Evolutionary conservation across 2,888 invertebrate species (phyloP), one percentile per base, ranked within the genome.

Genomic region (Phyllotreta striolata): DNA sequence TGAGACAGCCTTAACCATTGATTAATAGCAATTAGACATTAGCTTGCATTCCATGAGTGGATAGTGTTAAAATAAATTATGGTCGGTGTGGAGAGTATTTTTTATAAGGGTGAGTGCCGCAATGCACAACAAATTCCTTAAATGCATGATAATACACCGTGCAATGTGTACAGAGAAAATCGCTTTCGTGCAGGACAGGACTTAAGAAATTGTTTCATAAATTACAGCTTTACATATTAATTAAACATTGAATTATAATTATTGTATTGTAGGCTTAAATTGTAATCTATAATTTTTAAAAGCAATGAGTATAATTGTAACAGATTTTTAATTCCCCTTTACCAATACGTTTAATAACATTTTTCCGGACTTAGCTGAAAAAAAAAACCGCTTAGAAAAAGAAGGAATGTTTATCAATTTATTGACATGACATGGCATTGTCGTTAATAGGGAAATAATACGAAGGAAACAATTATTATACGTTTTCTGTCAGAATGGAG

Each of bases 11-110:
- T 76, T 73, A 78, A 74, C 79, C 79, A 73, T 76, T 80, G 78
- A 79, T 80, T 80, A 80, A 79, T 80, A 78, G 79, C 80, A 80
- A 80, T 80, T 80, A 80, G 79, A 79, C 79, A 78, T 77, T 73
- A 75, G 72, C 70, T 74, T 73, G 72, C 76, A 77, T 77, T 77
- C 76, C 75, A 69, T 60, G 62, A 66, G 66, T 75, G 74, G 74
- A 76, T 24, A 24, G 74, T 76, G 75, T 72, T 73, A 75, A 71
- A 70, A 69, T 66, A 64, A 64, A 59, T 59, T 64, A 59, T 51
- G 64, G 47, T 49, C 55, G 41, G 55, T 38, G 39, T 49, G 37
- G 9, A 55, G 49, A 35, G 37, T 49, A 49, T 49, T 49, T 35
- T 47, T 49, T 52, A 10, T 52, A 52, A 14, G 52, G 52, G 38